Conservation (phyloP, 2,113 vertebrate species). For the Piprites chloris region DNA sequence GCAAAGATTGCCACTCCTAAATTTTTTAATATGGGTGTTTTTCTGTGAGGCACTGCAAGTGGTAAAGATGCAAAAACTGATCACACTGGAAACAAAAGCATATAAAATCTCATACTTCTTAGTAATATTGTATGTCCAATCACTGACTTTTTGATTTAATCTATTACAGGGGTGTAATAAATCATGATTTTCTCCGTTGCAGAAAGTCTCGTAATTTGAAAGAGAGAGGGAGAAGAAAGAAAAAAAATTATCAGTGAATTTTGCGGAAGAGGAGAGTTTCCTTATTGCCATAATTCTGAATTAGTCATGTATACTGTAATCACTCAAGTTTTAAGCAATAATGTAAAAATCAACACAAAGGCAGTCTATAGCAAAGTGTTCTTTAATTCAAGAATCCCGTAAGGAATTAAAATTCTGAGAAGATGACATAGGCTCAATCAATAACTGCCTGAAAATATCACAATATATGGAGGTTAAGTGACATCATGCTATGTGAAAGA, state of each 20-base stretch:
- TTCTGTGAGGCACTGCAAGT: neutral
- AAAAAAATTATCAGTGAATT: slow-evolving; percentile 37
- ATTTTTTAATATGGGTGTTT: neutral
- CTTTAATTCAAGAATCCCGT: slow-evolving; percentile 34
- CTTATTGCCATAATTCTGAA: slow-evolving; percentile 59
- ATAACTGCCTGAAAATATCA: slow-evolving; percentile 48
- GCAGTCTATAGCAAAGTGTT: neutral
- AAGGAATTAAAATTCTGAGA: slow-evolving; percentile 20
- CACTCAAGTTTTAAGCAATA: slow-evolving; percentile 64
- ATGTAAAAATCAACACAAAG: slow-evolving; percentile 65
- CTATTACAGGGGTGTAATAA: slow-evolving; percentile 53
- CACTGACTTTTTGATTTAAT: slow-evolving; percentile 21
- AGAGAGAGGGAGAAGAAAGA: slow-evolving; percentile 1
- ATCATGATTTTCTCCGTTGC: slow-evolving; percentile 50
- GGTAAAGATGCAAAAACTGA: neutral
- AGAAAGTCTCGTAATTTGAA: slow-evolving; percentile 39
- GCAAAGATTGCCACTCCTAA: neutral
- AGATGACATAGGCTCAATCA: slow-evolving; percentile 30
- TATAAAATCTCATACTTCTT: neutral
- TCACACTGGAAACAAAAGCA: neutral
- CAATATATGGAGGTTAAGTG: neutral
- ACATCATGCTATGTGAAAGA: neutral
- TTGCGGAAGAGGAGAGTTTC: slow-evolving; percentile 13
- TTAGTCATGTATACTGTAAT: slow-evolving; percentile 61
- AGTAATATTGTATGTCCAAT: neutral